Percentiles rank a stretch among this genome's conserved stretches.
Conservation (phyloP, 2,797 vertebrate species). For the Eupleurogrammus muticus region DNA sequence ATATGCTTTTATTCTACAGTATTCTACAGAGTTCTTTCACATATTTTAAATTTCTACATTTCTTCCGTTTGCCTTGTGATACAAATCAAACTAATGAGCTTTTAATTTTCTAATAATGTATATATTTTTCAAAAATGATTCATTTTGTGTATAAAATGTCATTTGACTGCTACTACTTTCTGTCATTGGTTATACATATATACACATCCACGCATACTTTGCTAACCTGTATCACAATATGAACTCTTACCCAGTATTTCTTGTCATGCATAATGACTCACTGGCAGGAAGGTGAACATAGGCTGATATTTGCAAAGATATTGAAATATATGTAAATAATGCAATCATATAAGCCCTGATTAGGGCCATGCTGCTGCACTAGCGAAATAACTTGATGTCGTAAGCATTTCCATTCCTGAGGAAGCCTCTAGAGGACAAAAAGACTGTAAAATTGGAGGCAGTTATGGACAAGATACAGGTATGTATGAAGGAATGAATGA, state of each 20-base stretch:
- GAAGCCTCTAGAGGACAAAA: slow-evolving; percentile 37
- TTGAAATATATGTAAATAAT: neutral
- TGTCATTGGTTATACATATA: neutral
- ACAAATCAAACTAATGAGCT: slow-evolving; percentile 7
- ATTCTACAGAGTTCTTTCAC: neutral
- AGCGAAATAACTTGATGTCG: neutral
- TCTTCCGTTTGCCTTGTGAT: slow-evolving; percentile 8
- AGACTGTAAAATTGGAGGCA: neutral
- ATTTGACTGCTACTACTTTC: slow-evolving; percentile 3
- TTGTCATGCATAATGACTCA: neutral
- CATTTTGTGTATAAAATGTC: slow-evolving; percentile 2
- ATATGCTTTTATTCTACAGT: neutral
- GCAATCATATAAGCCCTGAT: neutral
- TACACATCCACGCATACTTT: neutral
- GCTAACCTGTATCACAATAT: neutral
- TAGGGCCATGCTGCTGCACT: neutral
- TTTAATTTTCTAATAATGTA: neutral
- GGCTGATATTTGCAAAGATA: neutral
- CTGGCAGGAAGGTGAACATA: neutral
- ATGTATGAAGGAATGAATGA: slow-evolving; percentile 2
- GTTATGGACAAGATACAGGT: slow-evolving; percentile 8
- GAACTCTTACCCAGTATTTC: neutral
- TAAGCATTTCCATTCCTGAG: slow-evolving; percentile 11
- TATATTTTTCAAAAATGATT: slow-evolving; percentile 18
- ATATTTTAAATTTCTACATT: neutral